phyloP scores from a whole-genome alignment of 2,888 invertebrate species.

The Caenorhabditis sp. region DNA sequence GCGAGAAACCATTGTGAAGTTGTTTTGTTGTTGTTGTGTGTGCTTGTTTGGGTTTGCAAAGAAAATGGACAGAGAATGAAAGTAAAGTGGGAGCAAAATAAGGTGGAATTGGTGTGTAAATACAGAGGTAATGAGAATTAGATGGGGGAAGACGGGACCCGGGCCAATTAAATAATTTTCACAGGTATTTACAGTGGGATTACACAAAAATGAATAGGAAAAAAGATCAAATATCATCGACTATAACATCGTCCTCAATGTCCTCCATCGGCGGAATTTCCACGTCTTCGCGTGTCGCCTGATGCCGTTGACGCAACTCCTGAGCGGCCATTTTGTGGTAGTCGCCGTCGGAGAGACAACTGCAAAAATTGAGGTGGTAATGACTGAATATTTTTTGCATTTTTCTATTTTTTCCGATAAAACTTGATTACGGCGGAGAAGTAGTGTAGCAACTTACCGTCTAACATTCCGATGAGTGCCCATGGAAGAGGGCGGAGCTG shows the following conservation, averaged over 20 bases:
- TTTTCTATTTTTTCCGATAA: too few relatives aligned
- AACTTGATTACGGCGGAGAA: not conserved
- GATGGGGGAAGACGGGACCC: slow-evolving; percentile 17
- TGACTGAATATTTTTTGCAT: too few relatives aligned
- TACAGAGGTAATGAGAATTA: too few relatives aligned
- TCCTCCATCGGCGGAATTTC: slow-evolving; percentile 63
- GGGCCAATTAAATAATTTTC: slow-evolving; percentile 11
- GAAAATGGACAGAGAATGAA: too few relatives aligned
- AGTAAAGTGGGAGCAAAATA: too few relatives aligned
- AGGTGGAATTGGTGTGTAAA: too few relatives aligned
- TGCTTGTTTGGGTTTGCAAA: too few relatives aligned
- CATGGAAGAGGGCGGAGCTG: slow-evolving; percentile 56
- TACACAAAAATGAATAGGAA: too few relatives aligned
- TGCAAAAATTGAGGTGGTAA: too few relatives aligned
- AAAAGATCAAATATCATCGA: slow-evolving; percentile 53
- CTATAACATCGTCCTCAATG: slow-evolving; percentile 68
- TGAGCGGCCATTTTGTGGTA: slow-evolving; percentile 45
- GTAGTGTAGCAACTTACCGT: slow-evolving; percentile 33
- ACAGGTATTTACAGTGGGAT: slow-evolving; percentile 27
- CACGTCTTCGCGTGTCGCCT: slow-evolving; percentile 43
- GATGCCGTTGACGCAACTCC: slow-evolving; percentile 40
- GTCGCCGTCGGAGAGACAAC: slow-evolving; percentile 55
- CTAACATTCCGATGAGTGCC: slow-evolving; percentile 62
- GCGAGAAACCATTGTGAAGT: not conserved
- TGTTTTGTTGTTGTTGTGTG: not conserved